Conservation (phyloP, 2,113 vertebrate species). For the Ptychochromis oligacanthus region DNA sequence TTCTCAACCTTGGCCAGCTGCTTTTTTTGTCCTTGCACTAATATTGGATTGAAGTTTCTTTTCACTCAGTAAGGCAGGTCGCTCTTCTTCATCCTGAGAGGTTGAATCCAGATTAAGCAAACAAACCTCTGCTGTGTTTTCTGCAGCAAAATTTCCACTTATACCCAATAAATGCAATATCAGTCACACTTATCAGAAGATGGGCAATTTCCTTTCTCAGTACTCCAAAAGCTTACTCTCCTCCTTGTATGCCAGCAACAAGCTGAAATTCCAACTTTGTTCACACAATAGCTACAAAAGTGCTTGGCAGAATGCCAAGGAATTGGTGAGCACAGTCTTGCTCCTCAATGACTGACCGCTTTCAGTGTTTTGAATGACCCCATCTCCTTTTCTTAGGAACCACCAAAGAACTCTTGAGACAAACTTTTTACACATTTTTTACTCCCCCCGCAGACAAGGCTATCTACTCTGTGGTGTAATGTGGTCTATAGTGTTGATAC, state of each 20-base stretch:
- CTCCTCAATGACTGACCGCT: not conserved
- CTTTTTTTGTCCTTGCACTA: no score
- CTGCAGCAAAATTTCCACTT: not conserved
- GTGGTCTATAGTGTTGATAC: not conserved
- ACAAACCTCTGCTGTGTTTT: not conserved
- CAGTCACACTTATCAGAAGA: not conserved
- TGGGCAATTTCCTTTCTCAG: not conserved
- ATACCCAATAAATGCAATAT: not conserved
- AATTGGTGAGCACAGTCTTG: not conserved
- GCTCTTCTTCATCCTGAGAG: not conserved
- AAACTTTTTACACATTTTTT: not conserved
- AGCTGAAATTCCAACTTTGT: slow-evolving; percentile 1
- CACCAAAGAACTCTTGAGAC: not conserved
- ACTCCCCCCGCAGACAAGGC: not conserved
- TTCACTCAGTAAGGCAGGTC: not conserved
- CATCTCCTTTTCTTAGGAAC: not conserved
- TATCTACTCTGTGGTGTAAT: not conserved
- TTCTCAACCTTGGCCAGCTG: not conserved
- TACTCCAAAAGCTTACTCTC: not conserved
- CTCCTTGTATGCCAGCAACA: not conserved
- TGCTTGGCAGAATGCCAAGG: not conserved
- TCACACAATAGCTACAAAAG: not conserved
- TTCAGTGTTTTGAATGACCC: not conserved
- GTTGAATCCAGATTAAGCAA: not conserved
- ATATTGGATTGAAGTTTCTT: not conserved